Evolutionary conservation across 53 echinoderm and acorn worm species (phyloP).

Genomic region (Arbacia lixula): DNA sequence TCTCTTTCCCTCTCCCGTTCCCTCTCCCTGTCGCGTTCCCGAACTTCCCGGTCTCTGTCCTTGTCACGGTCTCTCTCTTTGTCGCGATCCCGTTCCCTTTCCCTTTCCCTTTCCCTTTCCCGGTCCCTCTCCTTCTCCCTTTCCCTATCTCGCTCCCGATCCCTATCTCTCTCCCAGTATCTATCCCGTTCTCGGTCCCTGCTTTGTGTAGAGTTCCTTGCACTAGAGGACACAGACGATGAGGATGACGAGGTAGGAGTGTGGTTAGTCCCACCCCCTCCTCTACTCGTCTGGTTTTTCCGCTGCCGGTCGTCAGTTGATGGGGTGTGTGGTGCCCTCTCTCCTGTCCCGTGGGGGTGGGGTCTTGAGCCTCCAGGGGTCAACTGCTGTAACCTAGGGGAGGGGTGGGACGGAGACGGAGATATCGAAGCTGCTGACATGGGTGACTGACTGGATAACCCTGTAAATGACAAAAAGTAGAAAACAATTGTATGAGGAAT

Average conservation of each 20-base stretch:
- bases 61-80: slow-evolving; percentile 13
- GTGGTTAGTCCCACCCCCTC: slow-evolving; percentile 10
- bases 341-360: slow-evolving; percentile 17
- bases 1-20: slow-evolving; percentile 28
- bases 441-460: slow-evolving; percentile 92
- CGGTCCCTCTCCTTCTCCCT: slow-evolving; percentile 21
- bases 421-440: slow-evolving; percentile 92
- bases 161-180: slow-evolving; percentile 9
- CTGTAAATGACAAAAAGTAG: slow-evolving; percentile 44
- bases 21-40: slow-evolving; percentile 17
- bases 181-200: slow-evolving; percentile 47
- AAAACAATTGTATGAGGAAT: too few species aligned
- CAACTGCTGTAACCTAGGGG: slow-evolving; percentile 29
- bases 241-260: slow-evolving; percentile 51
- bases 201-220: slow-evolving; percentile 27
- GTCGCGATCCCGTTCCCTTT: slow-evolving; percentile 18
- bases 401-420: slow-evolving; percentile 81
- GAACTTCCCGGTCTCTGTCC: background rate
- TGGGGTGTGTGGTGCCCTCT: slow-evolving; percentile 13
- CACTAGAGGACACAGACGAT: slow-evolving; percentile 39
- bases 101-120: slow-evolving; percentile 9
- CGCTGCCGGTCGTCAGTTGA: slow-evolving; percentile 42
- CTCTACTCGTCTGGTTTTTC: slow-evolving; percentile 36
- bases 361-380: slow-evolving; percentile 15
- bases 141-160: slow-evolving; percentile 7